These are phyloP conservation scores for Pachycephus smyrnensis DNA, from an alignment of 2,888 invertebrate species.

Conservation along the genomic window DNA sequence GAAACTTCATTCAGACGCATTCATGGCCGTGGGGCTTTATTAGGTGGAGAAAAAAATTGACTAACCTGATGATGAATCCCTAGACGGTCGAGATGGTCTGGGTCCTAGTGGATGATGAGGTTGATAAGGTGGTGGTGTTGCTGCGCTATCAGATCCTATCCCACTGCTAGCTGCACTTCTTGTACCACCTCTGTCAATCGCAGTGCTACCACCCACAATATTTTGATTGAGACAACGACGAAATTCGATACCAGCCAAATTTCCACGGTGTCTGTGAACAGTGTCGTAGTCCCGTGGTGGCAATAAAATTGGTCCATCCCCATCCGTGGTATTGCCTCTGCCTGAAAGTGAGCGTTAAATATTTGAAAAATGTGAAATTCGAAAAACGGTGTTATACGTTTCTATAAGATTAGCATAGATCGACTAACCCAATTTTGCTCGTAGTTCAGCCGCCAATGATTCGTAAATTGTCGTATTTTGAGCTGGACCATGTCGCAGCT, in stretches of 20 bases:
- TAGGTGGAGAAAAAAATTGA: neutral
- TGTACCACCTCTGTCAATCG: constrained; percentile 57
- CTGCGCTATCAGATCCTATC: constrained; percentile 90
- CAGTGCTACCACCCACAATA: constrained; percentile 72
- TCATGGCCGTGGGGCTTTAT: neutral
- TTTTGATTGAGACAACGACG: constrained; percentile 79
- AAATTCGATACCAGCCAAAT: constrained; percentile 79
- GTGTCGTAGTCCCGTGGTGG: constrained; percentile 97
- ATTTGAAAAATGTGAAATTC: neutral
- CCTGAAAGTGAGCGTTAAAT: constrained; percentile 39
- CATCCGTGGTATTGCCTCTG: constrained; percentile 60
- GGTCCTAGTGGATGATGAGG: constrained; percentile 57
- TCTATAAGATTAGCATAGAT: neutral
- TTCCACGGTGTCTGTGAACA: constrained; percentile 83
- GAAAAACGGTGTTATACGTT: neutral
- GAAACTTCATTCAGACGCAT: neutral
- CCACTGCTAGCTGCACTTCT: constrained; percentile 86
- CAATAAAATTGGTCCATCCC: constrained; percentile 80
- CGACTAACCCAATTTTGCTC: constrained; percentile 76
- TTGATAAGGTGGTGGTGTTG: constrained; percentile 74
- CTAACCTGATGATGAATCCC: constrained; percentile 65
- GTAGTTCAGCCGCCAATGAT: constrained; percentile 90
- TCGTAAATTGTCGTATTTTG: constrained; percentile 86
- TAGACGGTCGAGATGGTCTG: constrained; percentile 61
- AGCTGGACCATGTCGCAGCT: constrained; percentile 78